Percentiles rank a stretch among this genome's conserved stretches.
Evolutionary conservation across 2,888 invertebrate genomes (phyloP).

Genomic region (Andrena flavipes): DNA sequence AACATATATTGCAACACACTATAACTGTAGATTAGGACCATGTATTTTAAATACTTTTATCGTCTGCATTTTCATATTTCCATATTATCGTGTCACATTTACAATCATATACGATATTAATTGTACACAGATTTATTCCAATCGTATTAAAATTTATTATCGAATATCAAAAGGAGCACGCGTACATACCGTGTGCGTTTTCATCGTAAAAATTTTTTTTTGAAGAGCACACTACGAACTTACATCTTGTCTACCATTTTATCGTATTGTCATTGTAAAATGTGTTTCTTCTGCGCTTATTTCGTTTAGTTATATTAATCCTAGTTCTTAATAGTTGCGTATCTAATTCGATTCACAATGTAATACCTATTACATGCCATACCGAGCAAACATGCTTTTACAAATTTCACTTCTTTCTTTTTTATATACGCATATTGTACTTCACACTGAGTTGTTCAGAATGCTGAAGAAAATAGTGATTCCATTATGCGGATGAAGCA

Average conservation of each 20-base stretch:
- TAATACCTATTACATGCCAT: conserved; percentile 3
- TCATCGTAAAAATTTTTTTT: conserved; percentile 14
- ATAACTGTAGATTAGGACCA: conserved; percentile 17
- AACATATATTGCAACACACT: conserved; percentile 15
- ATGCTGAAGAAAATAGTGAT: conserved; percentile 26
- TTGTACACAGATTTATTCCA: conserved; percentile 19
- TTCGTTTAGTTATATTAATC: conserved; percentile 20
- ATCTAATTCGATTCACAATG: conserved; percentile 16
- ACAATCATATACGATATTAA: conserved; percentile 46
- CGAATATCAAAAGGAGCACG: conserved; percentile 31
- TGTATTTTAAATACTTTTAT: conserved; percentile 30
- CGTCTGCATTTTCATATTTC: conserved; percentile 39
- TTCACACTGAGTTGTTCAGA: not conserved
- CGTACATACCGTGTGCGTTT: conserved; percentile 14
- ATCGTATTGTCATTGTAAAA: conserved; percentile 68
- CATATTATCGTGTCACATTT: conserved; percentile 43
- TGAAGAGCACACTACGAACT: conserved; percentile 19
- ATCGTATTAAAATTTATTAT: conserved; percentile 48
- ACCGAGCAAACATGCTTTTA: conserved; percentile 9
- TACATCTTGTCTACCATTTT: conserved; percentile 40
- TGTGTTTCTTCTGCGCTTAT: conserved; percentile 36
- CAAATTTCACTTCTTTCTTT: conserved; percentile 14
- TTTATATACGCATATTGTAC: conserved; percentile 2
- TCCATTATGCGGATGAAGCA: conserved; percentile 8
- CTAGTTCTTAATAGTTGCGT: conserved; percentile 17